Base-by-base conservation (phyloP, 2,888 invertebrate species). In the Sinotaia quadrata region DNA sequence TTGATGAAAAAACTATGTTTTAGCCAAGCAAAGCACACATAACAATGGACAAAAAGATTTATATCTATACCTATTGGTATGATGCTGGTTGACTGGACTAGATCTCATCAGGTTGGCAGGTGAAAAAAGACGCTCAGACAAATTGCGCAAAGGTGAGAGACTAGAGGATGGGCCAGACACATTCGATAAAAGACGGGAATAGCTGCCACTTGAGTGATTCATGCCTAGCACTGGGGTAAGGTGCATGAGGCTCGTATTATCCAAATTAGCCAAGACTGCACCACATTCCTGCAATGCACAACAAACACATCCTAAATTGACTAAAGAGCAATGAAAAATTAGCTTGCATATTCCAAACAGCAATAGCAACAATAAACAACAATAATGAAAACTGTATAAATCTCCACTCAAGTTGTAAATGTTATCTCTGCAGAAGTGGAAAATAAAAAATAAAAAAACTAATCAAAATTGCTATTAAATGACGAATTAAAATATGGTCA, bases 61-160 rank as follows among this genome's bases (percentile, higher is more conserved):
- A n/a, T n/a, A n/a, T n/a, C n/a, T n/a, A n/a, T n/a, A 57, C 56
- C 52, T 70, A 27, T 37, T 49, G 27, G 54, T 27, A 33, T 52
- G 33, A 31, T 57, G 49, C 2, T 41, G 41, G 2, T 58, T 18
- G 33, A 33, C 60, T 56, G 68, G 68, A 36, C 68, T 61, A 44
- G 56, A 60, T 2, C 61, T n/a, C 56, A 61, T 54, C 12, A 67
- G 44, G 51, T 27, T 21, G 33, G 75, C 71, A 8, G 87, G 87
- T 4, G 87, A 86, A 66, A 82, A 82, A n/a, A 87, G 73, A 29
- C 84, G 75, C 41, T 85, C 84, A 8, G 84, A 82, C 68, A 75
- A 77, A 69, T 78, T 85, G 36, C 84, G 71, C 68, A 84, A 74
- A 8, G 86, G 85, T 3, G 86, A 86, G n/a, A 81, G 75, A 56